A percentile compares a stretch with the other conserved stretches of the same genome.
phyloP scores from a whole-genome alignment of 1,140 invertebrate genomes.

The Trichonephila inaurata region DNA sequence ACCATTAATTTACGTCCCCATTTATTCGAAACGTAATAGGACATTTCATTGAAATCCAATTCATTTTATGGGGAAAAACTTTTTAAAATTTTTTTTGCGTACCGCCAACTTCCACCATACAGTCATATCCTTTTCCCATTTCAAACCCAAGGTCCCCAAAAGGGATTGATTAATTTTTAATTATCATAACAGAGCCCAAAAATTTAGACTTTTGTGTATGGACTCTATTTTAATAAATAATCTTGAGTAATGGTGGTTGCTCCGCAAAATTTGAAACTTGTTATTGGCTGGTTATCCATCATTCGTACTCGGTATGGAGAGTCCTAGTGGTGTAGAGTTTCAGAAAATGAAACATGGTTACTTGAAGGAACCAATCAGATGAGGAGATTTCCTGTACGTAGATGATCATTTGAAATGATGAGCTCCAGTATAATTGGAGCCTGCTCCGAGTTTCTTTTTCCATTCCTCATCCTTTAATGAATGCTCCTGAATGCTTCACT shows the following conservation, averaged over 20 bases:
- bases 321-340: conserved; percentile 6
- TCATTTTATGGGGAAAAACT: too few relatives aligned
- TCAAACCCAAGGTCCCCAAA: neutral
- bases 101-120: neutral
- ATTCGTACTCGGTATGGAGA: neutral
- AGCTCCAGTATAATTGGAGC: neutral
- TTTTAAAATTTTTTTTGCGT: too few relatives aligned
- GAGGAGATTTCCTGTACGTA: neutral
- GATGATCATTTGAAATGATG: conserved; percentile 38
- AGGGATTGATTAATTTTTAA: conserved; percentile 15
- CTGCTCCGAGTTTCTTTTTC: neutral
- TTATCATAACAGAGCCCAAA: conserved; percentile 38
- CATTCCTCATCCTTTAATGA: conserved; percentile 18
- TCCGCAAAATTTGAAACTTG: conserved; percentile 33
- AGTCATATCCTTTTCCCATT: neutral
- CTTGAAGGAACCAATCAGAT: neutral
- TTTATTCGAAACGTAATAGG: too few relatives aligned
- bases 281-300: conserved; percentile 25
- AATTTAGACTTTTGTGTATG: conserved; percentile 24
- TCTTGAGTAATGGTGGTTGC: neutral
- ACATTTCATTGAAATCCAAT: too few relatives aligned
- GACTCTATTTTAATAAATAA: conserved; percentile 33
- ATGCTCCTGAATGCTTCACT: neutral
- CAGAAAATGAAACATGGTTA: neutral
- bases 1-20: too few relatives aligned